Conservation (phyloP, 2,888 invertebrate species). For the Chelonus formosanus region DNA sequence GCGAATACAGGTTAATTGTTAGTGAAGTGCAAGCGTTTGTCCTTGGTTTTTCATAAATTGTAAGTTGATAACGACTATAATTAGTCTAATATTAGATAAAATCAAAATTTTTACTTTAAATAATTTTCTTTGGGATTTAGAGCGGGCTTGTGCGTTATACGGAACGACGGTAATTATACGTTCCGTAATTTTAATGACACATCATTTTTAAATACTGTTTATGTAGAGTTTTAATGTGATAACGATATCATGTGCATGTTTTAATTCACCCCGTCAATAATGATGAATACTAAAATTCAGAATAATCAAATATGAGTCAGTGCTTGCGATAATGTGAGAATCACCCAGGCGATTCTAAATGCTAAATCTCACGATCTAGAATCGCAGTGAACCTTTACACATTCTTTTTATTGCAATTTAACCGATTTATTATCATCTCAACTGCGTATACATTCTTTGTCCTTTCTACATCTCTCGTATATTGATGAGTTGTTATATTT, state of each 20-base stretch:
- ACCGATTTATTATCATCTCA: constrained; percentile 14
- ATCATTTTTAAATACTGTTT: neutral
- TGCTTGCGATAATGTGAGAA: constrained; percentile 24
- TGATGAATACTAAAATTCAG: no score
- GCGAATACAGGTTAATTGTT: neutral
- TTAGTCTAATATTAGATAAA: neutral
- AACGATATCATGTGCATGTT: neutral
- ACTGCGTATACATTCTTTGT: neutral
- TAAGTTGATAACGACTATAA: neutral
- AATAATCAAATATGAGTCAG: constrained; percentile 16
- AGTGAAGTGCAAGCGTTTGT: constrained; percentile 7
- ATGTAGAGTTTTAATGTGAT: no score
- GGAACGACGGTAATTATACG: constrained; percentile 14
- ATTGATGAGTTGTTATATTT: no score
- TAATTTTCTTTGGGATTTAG: constrained; percentile 9
- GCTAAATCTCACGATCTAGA: constrained; percentile 8
- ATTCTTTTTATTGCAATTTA: constrained; percentile 16
- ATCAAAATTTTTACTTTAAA: neutral
- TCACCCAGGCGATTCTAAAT: constrained; percentile 3
- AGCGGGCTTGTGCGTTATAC: constrained; percentile 23
- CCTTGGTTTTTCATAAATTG: neutral
- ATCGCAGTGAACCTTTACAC: no score
- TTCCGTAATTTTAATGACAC: neutral
- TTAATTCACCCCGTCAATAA: no score
- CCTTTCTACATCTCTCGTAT: no score